Conservation (phyloP, 2,797 vertebrate genomes). For the Alauda arvensis region DNA sequence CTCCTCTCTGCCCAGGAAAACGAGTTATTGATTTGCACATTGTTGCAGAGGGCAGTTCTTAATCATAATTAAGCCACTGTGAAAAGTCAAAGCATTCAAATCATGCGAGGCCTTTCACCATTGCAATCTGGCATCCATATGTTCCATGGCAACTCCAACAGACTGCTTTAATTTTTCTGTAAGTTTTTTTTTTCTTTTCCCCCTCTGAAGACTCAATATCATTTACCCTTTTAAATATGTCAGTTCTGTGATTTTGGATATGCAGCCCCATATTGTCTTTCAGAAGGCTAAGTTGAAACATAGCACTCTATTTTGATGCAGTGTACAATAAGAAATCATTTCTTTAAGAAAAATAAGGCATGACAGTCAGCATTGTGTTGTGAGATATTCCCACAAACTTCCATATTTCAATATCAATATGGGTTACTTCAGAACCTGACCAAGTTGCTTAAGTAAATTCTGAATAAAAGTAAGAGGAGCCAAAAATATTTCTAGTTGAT, state of each 20-base stretch:
- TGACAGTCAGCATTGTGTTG: slow-evolving; percentile 1
- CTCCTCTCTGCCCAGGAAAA: background rate
- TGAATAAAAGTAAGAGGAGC: background rate
- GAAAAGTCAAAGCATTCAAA: slow-evolving; percentile 47
- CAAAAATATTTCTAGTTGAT: background rate
- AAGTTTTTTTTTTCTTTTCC: background rate
- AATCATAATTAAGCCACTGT: slow-evolving; percentile 57
- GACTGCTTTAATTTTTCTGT: slow-evolving; percentile 49
- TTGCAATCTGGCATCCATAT: slow-evolving; percentile 63
- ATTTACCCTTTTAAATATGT: slow-evolving; percentile 46
- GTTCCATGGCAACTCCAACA: slow-evolving; percentile 46
- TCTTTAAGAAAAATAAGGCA: background rate
- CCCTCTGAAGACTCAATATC: slow-evolving; percentile 37
- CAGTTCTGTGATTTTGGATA: slow-evolving; percentile 38
- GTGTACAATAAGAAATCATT: background rate
- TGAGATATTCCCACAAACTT: background rate
- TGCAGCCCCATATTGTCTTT: slow-evolving; percentile 45
- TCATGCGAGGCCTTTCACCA: slow-evolving; percentile 24
- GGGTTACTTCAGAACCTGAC: background rate
- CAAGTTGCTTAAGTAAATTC: background rate
- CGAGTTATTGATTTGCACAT: slow-evolving; percentile 42
- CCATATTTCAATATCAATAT: background rate
- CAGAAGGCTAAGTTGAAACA: slow-evolving; percentile 51
- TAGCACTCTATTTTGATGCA: slow-evolving; percentile 5
- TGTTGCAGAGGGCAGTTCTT: slow-evolving; percentile 46